A percentile compares a stretch with the other conserved stretches of the same genome.
phyloP scores from a whole-genome alignment of 2,797 vertebrate species.

The Natrix natrix region DNA sequence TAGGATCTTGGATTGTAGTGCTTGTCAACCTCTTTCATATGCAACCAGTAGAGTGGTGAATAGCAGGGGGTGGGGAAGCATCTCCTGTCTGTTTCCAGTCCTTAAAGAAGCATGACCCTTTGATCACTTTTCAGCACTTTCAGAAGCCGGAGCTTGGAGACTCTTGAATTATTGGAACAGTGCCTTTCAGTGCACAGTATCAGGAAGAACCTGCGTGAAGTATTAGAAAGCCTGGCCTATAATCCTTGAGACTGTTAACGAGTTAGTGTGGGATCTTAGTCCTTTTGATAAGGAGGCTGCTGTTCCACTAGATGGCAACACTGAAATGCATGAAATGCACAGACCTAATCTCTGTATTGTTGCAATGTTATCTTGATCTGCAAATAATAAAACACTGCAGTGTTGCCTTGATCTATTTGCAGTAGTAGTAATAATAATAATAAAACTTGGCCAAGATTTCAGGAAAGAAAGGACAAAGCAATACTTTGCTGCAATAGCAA shows the following conservation, averaged over 20 bases:
- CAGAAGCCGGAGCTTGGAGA: background rate
- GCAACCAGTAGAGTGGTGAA: background rate
- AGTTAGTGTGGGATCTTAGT: rapidly evolving
- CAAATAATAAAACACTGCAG: background rate
- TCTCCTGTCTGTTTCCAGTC: slow-evolving; percentile 8
- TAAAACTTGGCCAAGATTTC: background rate
- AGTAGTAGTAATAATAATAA: background rate
- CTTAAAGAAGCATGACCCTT: slow-evolving; percentile 10
- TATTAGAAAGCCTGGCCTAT: background rate
- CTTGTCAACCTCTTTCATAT: slow-evolving; percentile 25
- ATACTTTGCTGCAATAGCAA: background rate
- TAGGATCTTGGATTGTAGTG: background rate
- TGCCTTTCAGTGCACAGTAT: background rate
- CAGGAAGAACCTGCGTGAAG: background rate
- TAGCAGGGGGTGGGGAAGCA: background rate
- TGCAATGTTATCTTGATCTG: rapidly evolving
- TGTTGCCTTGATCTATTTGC: background rate
- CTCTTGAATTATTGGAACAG: background rate
- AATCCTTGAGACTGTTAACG: background rate
- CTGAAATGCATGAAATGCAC: slow-evolving; percentile 23
- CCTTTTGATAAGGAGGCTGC: background rate
- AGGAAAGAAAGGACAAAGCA: background rate
- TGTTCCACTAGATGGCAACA: slow-evolving; percentile 48
- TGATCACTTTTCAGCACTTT: slow-evolving; percentile 8
- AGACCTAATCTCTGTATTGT: background rate